Percentiles rank a stretch among this genome's conserved stretches.
phyloP scores from a whole-genome alignment of 2,888 invertebrate species.

The Pachydiplax longipennis region DNA sequence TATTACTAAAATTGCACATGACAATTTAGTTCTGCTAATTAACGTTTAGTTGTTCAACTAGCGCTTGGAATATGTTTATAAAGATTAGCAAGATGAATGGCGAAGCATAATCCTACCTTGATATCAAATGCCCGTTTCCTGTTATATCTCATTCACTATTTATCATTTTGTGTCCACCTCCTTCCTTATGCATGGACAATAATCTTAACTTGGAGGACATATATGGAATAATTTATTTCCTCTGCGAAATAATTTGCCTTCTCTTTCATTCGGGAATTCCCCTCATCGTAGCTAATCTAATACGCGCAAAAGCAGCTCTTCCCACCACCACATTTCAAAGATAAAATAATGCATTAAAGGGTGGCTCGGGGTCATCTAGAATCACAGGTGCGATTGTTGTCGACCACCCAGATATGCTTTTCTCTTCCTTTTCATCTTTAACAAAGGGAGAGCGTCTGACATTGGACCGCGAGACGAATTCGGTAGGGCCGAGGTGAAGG shows the following conservation, averaged over 20 bases:
- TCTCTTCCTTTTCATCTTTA: background rate
- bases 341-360: background rate
- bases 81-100: no score
- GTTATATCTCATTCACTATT: no score
- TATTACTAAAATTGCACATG: no score
- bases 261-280: background rate
- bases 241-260: no score
- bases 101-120: no score
- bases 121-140: no score
- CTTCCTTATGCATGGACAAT: no score
- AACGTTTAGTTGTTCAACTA: no score
- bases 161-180: no score
- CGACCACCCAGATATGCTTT: background rate
- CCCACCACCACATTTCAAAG: background rate
- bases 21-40: no score
- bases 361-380: background rate
- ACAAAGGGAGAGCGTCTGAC: conserved; percentile 5
- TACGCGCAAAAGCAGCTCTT: background rate
- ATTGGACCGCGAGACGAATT: conserved; percentile 30
- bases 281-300: background rate
- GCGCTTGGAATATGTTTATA: no score
- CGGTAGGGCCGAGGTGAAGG: background rate
- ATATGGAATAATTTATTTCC: background rate
- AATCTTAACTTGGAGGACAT: no score
- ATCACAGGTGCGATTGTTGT: background rate